Percentiles rank a stretch among this genome's conserved stretches.
These are phyloP conservation scores for Ceratothoa steindachneri DNA, from an alignment of 2,888 invertebrate genomes.

Conservation along the genomic window DNA sequence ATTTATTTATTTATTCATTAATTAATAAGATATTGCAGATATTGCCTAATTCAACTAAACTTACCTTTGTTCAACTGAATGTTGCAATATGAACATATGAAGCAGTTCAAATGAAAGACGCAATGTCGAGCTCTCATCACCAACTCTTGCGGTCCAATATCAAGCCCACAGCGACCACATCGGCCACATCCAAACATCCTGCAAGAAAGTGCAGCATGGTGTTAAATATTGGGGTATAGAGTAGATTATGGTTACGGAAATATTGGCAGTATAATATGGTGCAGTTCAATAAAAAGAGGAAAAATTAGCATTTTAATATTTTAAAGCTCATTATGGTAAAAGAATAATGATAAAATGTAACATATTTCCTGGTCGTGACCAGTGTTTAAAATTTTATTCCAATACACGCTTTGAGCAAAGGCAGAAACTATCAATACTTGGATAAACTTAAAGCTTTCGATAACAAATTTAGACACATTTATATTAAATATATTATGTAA, in stretches of 20 bases:
- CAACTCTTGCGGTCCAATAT: conserved; percentile 79
- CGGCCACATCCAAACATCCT: conserved; percentile 81
- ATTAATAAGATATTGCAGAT: background rate
- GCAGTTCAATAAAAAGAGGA: background rate
- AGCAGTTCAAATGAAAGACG: conserved; percentile 84
- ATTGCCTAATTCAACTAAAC: background rate
- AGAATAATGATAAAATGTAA: too few relatives aligned
- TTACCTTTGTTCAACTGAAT: conserved; percentile 68
- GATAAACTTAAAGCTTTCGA: too few relatives aligned
- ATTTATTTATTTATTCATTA: background rate
- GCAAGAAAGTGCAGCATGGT: too few relatives aligned
- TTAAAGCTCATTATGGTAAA: too few relatives aligned
- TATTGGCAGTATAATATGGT: too few relatives aligned
- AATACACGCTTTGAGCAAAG: too few relatives aligned
- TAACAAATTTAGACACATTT: too few relatives aligned
- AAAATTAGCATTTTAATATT: background rate
- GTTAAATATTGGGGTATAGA: background rate
- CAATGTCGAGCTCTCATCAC: conserved; percentile 84
- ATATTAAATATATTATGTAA: too few relatives aligned
- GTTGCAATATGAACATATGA: conserved; percentile 80
- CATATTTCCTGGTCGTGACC: too few relatives aligned
- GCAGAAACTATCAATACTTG: too few relatives aligned
- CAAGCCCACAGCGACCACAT: conserved; percentile 77
- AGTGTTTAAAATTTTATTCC: too few relatives aligned
- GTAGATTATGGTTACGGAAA: background rate